Evolutionary conservation across 2,797 vertebrate species (phyloP).

Genomic region (Poeciliopsis gracilis): DNA sequence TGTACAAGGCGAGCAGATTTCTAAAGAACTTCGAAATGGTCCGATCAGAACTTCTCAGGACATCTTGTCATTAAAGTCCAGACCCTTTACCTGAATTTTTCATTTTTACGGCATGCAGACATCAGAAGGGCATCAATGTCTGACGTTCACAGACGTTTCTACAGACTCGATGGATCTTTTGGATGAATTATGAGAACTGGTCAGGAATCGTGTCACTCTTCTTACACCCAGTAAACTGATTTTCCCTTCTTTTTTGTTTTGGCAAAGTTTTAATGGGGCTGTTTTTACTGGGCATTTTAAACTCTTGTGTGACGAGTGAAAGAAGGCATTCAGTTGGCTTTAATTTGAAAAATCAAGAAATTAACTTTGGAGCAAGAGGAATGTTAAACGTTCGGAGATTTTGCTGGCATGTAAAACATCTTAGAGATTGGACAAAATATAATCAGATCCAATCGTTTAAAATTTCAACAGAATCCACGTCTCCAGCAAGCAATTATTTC

Average conservation of each 20-base stretch:
- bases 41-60: background rate
- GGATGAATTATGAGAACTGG: background rate
- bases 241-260: background rate
- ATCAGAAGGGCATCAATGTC: background rate
- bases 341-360: no score
- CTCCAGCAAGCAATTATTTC: no score
- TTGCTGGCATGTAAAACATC: no score
- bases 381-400: no score
- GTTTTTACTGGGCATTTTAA: background rate
- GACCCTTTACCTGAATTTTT: background rate
- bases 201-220: background rate
- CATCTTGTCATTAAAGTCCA: background rate
- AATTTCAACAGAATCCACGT: no score
- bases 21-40: background rate
- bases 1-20: background rate
- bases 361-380: no score
- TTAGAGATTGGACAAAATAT: no score
- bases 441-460: no score
- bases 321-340: no score
- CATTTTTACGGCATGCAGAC: background rate
- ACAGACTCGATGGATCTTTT: background rate
- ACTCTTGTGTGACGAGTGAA: background rate
- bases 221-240: no score
- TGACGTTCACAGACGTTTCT: background rate
- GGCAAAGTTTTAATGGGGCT: background rate